These are phyloP conservation scores for Pyxicephalus adspersus DNA, from an alignment of 2,113 vertebrate genomes.

Conservation along the genomic window DNA sequence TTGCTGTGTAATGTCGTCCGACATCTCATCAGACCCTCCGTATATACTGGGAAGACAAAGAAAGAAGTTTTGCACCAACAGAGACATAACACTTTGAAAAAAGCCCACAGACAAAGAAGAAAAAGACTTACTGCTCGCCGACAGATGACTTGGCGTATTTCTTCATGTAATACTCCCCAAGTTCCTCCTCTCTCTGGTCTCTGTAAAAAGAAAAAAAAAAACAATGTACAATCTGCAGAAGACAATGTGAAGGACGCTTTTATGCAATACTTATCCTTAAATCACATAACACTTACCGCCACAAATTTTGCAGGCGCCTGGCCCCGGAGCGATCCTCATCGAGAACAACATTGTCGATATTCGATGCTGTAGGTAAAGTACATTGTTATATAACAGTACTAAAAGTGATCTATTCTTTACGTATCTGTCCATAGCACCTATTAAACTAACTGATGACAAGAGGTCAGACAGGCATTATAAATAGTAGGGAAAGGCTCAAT, in stretches of 20 bases:
- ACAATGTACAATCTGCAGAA: neutral
- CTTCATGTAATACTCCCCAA: constrained; percentile 95
- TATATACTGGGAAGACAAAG: constrained; percentile 71
- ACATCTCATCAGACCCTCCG: constrained; percentile 88
- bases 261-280: neutral
- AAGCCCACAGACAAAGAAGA: neutral
- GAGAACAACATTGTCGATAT: constrained; percentile 84
- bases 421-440: no score
- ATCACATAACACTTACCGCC: constrained; percentile 74
- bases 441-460: no score
- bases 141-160: constrained; percentile 90
- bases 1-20: constrained; percentile 94
- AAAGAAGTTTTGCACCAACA: neutral
- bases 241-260: neutral
- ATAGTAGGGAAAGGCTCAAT: no score
- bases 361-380: constrained; percentile 71
- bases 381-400: neutral
- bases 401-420: no score
- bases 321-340: constrained; percentile 92
- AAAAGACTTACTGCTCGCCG: constrained; percentile 82
- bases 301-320: constrained; percentile 88
- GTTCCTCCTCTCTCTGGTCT: constrained; percentile 89
- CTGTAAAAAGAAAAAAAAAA: constrained; percentile 63
- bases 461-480: no score
- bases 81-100: neutral